Evolutionary conservation across 2,113 vertebrate species (phyloP), one percentile per base, ranked within the genome.

Genomic region (Microtus ochrogaster): DNA sequence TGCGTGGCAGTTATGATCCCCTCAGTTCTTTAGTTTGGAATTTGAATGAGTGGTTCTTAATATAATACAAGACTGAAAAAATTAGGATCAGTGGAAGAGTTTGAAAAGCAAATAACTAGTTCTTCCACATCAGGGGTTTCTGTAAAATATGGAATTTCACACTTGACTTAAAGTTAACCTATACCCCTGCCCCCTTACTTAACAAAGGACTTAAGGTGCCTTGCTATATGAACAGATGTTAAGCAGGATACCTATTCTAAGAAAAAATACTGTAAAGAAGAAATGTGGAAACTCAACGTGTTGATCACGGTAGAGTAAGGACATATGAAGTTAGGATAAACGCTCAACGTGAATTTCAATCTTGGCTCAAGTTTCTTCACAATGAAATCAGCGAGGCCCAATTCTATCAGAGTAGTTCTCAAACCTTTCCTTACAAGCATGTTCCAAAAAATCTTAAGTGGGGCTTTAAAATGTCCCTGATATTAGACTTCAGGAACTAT

Each of bases 321-420:
- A n/a, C 16, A 30, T 55, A 2, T 30, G 44, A 89, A 12, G 65
- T 89, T 72, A 96, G 81, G 21, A 90, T 72, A 52, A 65, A 87
- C 52, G 33, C 36, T 73, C 86, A 92, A 97, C 9, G 52, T 12
- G 61, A 93, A 93, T 65, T 92, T 96, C 84, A 85, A 84, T 90
- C 66, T 77, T 94, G 84, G 79, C 6, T 95, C 92, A 36, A 92
- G 65, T 13, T 66, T 95, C 33, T n/a, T 77, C 33, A 78, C 4
- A 90, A 26, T 86, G 81, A 85, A 91, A 91, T 58, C 41, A 90
- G 70, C 36, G 28, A 89, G 30, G 61, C 2, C 85, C 77, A 73
- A 89, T 65, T 93, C 61, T 92, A 41, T 86, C 81, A 94, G 82
- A 89, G 30, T n/a, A 30, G 65, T 9, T 70, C 90, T 28, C 12